These are phyloP conservation scores for Varroa destructor DNA, from an alignment of 1,140 invertebrate genomes.

Conservation along the genomic window DNA sequence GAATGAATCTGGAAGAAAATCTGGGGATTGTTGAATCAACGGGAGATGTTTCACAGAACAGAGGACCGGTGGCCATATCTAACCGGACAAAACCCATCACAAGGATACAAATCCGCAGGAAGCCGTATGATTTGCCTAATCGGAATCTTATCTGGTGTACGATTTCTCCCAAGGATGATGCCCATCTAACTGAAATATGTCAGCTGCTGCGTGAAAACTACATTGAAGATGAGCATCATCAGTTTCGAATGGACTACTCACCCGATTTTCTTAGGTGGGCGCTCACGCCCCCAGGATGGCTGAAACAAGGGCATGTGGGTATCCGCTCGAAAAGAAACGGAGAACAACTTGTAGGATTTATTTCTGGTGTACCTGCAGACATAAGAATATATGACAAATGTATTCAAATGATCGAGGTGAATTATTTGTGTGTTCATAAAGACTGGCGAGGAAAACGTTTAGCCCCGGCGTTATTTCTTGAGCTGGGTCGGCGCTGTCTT, in stretches of 20 bases:
- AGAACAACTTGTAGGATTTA: slow-evolving; percentile 82
- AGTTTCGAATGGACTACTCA: slow-evolving; percentile 99
- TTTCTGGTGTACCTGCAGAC: slow-evolving; percentile 86
- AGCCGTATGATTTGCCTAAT: slow-evolving; percentile 82
- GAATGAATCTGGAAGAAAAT: too few relatives aligned
- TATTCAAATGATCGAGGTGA: slow-evolving; percentile 91
- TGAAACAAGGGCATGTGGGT: slow-evolving; percentile 87
- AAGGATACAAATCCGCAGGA: slow-evolving; percentile 63
- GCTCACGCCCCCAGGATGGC: slow-evolving; percentile 92
- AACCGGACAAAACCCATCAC: slow-evolving; percentile 73
- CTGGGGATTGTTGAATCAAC: too few relatives aligned
- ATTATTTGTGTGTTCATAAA: slow-evolving; percentile 98
- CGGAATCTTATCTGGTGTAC: slow-evolving; percentile 35
- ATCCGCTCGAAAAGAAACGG: slow-evolving; percentile 80
- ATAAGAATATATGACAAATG: slow-evolving; percentile 79
- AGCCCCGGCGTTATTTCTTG: slow-evolving; percentile 92
- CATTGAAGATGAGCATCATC: slow-evolving; percentile 98
- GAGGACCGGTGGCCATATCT: slow-evolving; percentile 39
- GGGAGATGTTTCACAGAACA: too few relatives aligned
- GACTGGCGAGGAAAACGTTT: slow-evolving; percentile 91
- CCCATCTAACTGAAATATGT: slow-evolving; percentile 77
- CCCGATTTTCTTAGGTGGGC: slow-evolving; percentile 94
- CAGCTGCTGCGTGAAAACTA: slow-evolving; percentile 94
- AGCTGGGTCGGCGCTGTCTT: slow-evolving; percentile 95
- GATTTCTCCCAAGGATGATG: neutral